Conservation (phyloP, 2,888 invertebrate species). For the Caenorhabditis plicata region DNA sequence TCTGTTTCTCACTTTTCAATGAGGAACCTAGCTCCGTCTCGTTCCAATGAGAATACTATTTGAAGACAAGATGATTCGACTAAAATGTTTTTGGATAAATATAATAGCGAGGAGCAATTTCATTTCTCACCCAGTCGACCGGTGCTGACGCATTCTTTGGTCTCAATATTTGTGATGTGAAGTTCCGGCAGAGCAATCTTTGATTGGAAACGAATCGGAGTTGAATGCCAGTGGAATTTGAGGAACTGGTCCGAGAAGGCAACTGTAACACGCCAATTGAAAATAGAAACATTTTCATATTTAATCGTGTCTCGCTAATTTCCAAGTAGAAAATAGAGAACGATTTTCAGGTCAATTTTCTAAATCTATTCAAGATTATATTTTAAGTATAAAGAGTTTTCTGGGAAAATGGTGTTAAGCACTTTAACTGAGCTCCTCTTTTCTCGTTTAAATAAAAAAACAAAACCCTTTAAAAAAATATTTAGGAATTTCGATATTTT, state of each 20-base stretch:
- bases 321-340: too few relatives aligned
- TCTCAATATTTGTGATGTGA: constrained; percentile 46
- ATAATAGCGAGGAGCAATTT: background rate
- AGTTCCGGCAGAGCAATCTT: constrained; percentile 56
- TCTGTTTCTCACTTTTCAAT: too few relatives aligned
- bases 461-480: too few relatives aligned
- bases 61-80: constrained; percentile 61
- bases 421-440: too few relatives aligned
- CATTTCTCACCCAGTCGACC: constrained; percentile 59
- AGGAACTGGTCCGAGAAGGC: constrained; percentile 58
- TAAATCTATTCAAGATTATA: too few relatives aligned
- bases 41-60: constrained; percentile 52
- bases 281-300: too few relatives aligned
- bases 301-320: too few relatives aligned
- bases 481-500: too few relatives aligned
- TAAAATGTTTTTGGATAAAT: constrained; percentile 16
- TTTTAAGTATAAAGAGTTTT: too few relatives aligned
- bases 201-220: constrained; percentile 46
- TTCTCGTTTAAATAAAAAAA: too few relatives aligned
- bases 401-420: too few relatives aligned
- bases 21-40: constrained; percentile 59
- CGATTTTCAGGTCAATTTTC: too few relatives aligned
- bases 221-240: constrained; percentile 54
- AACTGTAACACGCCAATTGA: constrained; percentile 58
- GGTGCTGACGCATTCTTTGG: constrained; percentile 51